Percentiles rank a stretch among this genome's conserved stretches.
These are phyloP conservation scores for Mergus octosetaceus DNA, from an alignment of 2,797 vertebrate species.

Conservation along the genomic window DNA sequence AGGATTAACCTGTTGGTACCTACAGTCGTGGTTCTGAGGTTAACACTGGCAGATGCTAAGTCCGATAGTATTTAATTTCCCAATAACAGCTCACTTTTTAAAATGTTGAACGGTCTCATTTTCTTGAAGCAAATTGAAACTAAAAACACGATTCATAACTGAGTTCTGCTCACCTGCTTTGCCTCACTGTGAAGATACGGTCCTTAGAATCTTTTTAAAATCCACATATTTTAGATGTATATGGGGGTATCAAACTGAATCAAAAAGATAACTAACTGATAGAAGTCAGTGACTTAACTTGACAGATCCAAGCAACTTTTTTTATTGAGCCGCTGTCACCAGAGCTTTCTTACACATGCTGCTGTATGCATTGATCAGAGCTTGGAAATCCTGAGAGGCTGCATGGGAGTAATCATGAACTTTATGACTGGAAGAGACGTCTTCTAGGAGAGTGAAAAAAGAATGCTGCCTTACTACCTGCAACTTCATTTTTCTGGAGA, in stretches of 20 bases:
- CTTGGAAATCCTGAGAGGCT: neutral
- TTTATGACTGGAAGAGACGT: neutral
- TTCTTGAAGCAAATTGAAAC: neutral
- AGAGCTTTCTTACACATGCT: neutral
- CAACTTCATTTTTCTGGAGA: neutral
- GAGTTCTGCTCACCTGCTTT: neutral
- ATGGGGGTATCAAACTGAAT: neutral
- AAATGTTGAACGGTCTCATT: neutral
- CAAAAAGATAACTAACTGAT: neutral
- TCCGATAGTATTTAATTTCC: neutral
- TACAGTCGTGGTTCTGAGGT: neutral
- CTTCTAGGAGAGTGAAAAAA: neutral
- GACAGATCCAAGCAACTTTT: neutral
- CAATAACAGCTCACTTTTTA: neutral
- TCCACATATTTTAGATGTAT: neutral
- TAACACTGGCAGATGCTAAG: neutral
- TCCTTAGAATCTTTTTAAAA: neutral
- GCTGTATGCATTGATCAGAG: neutral
- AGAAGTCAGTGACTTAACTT: neutral
- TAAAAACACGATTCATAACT: neutral
- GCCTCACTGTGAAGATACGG: neutral
- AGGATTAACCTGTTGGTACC: conserved; percentile 39
- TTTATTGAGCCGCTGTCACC: neutral
- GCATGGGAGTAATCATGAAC: neutral
- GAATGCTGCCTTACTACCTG: neutral